Conservation (phyloP, 2,113 vertebrate species). For the Nibea coibor region DNA sequence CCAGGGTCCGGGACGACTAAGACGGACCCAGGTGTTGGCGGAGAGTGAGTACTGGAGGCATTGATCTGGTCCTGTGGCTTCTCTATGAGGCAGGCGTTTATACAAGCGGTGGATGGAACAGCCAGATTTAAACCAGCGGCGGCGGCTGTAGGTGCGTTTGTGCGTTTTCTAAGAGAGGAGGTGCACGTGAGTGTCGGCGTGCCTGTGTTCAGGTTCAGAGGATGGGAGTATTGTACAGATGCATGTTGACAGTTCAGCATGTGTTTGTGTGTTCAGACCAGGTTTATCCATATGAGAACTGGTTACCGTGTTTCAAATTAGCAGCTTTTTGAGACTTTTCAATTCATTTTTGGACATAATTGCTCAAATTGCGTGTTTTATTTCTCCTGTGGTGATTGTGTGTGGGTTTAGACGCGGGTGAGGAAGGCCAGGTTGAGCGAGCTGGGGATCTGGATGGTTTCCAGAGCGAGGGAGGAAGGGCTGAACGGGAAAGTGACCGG, state of each 20-base stretch:
- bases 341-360: neutral
- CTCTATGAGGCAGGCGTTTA: slow-evolving; percentile 59
- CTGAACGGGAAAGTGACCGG: slow-evolving; percentile 98
- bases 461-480: slow-evolving; percentile 94
- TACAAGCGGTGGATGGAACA: slow-evolving; percentile 62
- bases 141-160: neutral
- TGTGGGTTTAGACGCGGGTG: slow-evolving; percentile 87
- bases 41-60: slow-evolving; percentile 14
- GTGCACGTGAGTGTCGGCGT: slow-evolving; percentile 33
- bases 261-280: slow-evolving; percentile 4
- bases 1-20: neutral
- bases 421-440: slow-evolving; percentile 96
- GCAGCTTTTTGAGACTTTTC: slow-evolving; percentile 10
- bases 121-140: slow-evolving; percentile 26
- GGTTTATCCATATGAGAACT: neutral
- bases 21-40: slow-evolving; percentile 17
- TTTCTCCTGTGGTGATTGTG: neutral
- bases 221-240: slow-evolving; percentile 45
- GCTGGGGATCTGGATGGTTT: slow-evolving; percentile 97
- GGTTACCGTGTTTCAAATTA: neutral
- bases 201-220: slow-evolving; percentile 18
- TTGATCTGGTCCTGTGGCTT: slow-evolving; percentile 43
- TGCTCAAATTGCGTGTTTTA: slow-evolving; percentile 74
- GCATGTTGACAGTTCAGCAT: slow-evolving; percentile 34
- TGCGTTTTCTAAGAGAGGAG: slow-evolving; percentile 30